These are phyloP conservation scores for Gymnoscopelus braueri DNA, from an alignment of 2,797 vertebrate species.

Conservation along the genomic window DNA sequence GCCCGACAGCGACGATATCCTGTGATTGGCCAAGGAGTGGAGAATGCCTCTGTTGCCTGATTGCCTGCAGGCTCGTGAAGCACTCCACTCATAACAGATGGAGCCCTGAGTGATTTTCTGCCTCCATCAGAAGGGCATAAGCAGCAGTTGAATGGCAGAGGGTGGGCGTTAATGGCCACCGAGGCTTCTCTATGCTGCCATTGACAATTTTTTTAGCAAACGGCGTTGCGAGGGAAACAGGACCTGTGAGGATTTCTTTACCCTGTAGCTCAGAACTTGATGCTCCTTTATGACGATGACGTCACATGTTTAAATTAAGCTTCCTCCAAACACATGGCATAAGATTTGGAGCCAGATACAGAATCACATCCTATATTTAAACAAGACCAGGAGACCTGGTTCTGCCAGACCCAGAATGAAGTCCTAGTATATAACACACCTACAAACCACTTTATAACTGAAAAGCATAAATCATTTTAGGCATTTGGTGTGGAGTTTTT, in stretches of 20 bases:
- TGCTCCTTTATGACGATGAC: background rate
- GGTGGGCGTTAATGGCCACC: conserved; percentile 17
- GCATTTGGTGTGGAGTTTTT: no score
- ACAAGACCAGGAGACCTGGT: no score
- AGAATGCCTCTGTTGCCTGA: conserved; percentile 21
- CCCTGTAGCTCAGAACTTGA: background rate
- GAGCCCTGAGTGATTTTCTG: conserved; percentile 15
- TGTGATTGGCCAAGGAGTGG: conserved; percentile 15
- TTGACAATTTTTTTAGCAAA: background rate
- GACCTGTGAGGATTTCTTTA: conserved; percentile 5
- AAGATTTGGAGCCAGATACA: no score
- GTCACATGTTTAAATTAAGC: background rate
- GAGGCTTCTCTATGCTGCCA: background rate
- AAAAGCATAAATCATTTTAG: no score
- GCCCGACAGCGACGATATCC: no score
- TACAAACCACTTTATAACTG: no score
- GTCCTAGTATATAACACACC: no score
- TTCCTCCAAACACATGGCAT: background rate
- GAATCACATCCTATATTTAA: no score
- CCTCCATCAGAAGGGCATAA: conserved; percentile 12
- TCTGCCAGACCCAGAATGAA: no score
- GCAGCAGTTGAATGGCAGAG: background rate
- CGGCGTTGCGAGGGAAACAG: conserved; percentile 11
- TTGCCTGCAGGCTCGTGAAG: conserved; percentile 14
- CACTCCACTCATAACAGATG: conserved; percentile 2